Base-by-base conservation (phyloP, 1,140 invertebrate species). In the Phortica variegata region DNA sequence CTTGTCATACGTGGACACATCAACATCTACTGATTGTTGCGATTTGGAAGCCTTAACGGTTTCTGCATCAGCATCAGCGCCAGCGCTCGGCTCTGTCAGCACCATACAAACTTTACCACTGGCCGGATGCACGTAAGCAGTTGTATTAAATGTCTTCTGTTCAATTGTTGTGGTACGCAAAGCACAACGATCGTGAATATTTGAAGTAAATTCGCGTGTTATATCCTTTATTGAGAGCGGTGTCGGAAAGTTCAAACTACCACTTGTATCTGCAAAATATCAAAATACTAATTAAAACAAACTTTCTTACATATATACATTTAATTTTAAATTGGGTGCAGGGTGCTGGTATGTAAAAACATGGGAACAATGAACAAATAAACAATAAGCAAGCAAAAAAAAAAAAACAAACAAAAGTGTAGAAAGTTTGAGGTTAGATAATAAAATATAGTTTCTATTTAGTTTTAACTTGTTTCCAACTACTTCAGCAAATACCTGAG, bases 401-500 rank as follows among this genome's bases (percentile, higher is more conserved):
- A 5, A 21, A 39, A 39, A 34, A 21, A 39, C 7, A 39, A 29
- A 39, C 19, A 16, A n/a, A 19, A 3, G 15, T 39, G 13, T 19
- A 16, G 8, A 10, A 6, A 17, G 15, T 18, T 48, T 50, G 54
- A 53, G 52, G 29, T 47, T 47, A 59, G 44, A 42, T 33, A 36
- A 15, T 38, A 26, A 33, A 23, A 29, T 19, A 17, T 19, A n/a
- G 38, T 40, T 20, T n/a, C n/a, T n/a, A n/a, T n/a, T n/a, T n/a
- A 42, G 20, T 26, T 39, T 20, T 20, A 19, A 10, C 3, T 12
- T n/a, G 20, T 6, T 20, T 23, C 16, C n/a, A n/a, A n/a, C n/a
- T n/a, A n/a, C n/a, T n/a, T n/a, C 15, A 41, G 19, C 16, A 13
- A 20, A 54, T 84, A 89, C 87, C 87, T 89, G 87, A 88, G 76